Evolutionary conservation across 2,888 invertebrate species (phyloP).

Genomic region (Caenorhabditis sp.): DNA sequence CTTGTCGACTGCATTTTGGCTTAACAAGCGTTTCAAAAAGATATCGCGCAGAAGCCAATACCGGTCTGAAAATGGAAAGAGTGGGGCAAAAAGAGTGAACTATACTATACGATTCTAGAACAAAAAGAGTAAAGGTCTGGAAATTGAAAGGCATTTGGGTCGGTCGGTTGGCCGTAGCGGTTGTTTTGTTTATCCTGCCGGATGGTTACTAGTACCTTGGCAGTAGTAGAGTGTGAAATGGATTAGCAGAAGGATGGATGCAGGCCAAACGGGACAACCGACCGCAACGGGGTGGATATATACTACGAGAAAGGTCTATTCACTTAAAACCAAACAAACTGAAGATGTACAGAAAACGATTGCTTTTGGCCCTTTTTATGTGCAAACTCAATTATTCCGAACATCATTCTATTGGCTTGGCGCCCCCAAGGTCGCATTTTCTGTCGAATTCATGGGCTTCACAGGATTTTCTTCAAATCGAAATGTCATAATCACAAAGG

Average conservation of each 20-base stretch:
- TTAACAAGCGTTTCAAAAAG: conserved; percentile 29
- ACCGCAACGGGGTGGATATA: conserved; percentile 7
- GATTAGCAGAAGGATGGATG: conserved; percentile 28
- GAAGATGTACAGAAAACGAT: conserved; percentile 19
- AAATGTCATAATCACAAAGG: conserved; percentile 4
- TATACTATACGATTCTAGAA: conserved; percentile 57
- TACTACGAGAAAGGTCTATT: conserved; percentile 18
- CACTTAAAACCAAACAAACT: conserved; percentile 48
- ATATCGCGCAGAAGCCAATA: conserved; percentile 6
- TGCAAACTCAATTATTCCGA: conserved; percentile 39
- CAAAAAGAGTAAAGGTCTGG: conserved; percentile 13
- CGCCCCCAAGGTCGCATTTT: conserved; percentile 31
- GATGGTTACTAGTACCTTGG: conserved; percentile 47
- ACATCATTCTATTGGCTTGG: conserved; percentile 30
- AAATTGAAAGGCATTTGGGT: conserved; percentile 37
- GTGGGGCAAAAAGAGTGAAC: conserved; percentile 20
- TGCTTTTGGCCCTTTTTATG: conserved; percentile 18
- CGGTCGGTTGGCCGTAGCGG: neutral
- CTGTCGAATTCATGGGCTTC: conserved; percentile 15
- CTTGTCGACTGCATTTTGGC: neutral
- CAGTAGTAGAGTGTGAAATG: conserved; percentile 52
- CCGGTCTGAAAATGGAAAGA: conserved; percentile 26
- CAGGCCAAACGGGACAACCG: conserved; percentile 9
- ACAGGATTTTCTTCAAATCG: neutral
- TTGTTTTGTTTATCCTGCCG: conserved; percentile 52